Conservation (phyloP, 1,140 invertebrate species). For the Goniozus legneri region DNA sequence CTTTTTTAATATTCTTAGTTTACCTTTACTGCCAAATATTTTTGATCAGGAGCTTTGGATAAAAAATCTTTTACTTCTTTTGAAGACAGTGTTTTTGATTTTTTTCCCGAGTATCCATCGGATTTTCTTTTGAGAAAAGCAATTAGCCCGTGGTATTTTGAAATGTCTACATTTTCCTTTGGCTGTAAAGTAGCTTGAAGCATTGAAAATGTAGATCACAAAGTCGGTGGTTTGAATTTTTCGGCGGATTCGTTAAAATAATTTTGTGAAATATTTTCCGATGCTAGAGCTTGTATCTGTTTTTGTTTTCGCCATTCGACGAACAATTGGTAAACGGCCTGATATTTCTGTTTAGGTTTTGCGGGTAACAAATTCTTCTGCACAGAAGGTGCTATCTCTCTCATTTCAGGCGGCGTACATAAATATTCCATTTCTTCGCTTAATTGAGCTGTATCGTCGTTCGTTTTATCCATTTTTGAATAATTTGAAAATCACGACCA, state of each 20-base stretch:
- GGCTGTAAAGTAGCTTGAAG: neutral
- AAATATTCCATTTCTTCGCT: no score
- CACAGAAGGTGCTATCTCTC: neutral
- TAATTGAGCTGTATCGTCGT: no score
- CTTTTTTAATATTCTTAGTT: neutral
- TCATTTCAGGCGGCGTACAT: neutral
- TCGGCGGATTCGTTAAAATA: neutral
- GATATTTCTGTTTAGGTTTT: neutral
- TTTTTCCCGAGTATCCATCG: conserved; percentile 11
- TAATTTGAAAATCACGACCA: no score
- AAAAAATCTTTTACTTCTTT: conserved; percentile 13
- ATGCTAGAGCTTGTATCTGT: neutral
- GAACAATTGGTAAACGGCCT: neutral
- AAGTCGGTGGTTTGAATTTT: conserved; percentile 6
- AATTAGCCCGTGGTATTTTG: conserved; percentile 2
- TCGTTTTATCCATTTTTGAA: no score
- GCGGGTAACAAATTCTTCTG: neutral
- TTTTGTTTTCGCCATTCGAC: neutral
- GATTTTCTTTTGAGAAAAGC: conserved; percentile 13
- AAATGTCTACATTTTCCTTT: conserved; percentile 3
- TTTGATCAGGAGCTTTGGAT: conserved; percentile 14
- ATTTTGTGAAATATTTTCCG: neutral
- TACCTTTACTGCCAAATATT: conserved; percentile 16
- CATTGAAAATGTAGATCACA: conserved; percentile 12
- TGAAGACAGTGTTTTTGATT: conserved; percentile 12